Conservation (phyloP, 23 tunicate genomes). For the Ascidia mentula region DNA sequence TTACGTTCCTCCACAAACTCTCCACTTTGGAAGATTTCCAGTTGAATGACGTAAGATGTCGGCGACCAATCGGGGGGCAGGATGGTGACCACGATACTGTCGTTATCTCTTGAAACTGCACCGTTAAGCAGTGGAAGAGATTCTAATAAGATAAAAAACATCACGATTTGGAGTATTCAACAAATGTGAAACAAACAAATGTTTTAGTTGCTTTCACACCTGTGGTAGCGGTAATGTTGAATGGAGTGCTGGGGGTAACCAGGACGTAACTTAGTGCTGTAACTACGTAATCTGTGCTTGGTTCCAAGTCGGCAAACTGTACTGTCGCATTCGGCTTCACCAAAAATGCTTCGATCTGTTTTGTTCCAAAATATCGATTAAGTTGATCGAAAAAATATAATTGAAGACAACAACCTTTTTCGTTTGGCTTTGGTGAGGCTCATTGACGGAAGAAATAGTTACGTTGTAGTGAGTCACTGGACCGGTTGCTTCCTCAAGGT, state of each 20-base stretch:
- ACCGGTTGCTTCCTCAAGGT: background rate
- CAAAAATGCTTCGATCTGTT: background rate
- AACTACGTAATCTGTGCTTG: slow-evolving; percentile 17
- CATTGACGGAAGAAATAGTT: background rate
- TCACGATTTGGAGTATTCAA: too few species aligned
- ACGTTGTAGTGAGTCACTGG: background rate
- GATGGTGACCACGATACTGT: background rate
- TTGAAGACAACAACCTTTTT: background rate
- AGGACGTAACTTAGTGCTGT: slow-evolving; percentile 3
- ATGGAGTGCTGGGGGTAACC: background rate
- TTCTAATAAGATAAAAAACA: too few species aligned
- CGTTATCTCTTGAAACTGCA: background rate
- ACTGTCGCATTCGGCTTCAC: slow-evolving; percentile 11
- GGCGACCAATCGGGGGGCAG: background rate
- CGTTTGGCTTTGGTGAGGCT: background rate
- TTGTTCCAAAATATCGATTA: too few species aligned
- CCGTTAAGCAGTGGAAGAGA: background rate
- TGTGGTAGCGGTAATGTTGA: background rate
- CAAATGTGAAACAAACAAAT: background rate
- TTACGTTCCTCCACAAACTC: background rate
- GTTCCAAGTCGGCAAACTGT: slow-evolving; percentile 3
- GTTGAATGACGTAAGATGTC: slow-evolving; percentile 6
- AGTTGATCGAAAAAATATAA: background rate
- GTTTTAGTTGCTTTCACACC: background rate
- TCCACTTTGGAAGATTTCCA: background rate